Conservation (phyloP, 2,888 invertebrate genomes). For the Maniola hyperantus region DNA sequence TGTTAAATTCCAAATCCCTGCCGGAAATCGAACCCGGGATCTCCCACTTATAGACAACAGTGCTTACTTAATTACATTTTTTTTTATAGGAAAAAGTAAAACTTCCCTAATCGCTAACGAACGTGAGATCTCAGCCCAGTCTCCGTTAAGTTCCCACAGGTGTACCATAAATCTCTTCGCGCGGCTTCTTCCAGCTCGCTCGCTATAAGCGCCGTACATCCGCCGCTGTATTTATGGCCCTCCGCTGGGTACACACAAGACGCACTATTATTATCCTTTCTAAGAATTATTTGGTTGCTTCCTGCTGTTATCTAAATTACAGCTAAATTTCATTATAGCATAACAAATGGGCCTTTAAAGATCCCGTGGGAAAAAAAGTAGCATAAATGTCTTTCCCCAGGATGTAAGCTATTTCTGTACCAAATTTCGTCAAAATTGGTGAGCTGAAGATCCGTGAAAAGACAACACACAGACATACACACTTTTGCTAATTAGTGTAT, state of each 20-base stretch:
- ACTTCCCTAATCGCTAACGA: constrained; percentile 2
- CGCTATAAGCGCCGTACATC: constrained; percentile 30
- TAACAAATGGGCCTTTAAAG: no score
- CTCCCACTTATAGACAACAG: no score
- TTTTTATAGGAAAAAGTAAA: neutral
- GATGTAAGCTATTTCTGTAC: no score
- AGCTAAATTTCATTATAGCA: neutral
- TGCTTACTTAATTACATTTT: no score
- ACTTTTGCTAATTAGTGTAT: no score
- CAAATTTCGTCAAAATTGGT: no score
- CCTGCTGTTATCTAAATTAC: constrained; percentile 1
- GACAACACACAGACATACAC: no score
- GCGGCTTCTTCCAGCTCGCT: constrained; percentile 28
- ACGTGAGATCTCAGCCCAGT: constrained; percentile 7
- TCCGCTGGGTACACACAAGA: constrained; percentile 8
- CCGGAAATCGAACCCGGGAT: no score
- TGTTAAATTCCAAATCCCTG: no score
- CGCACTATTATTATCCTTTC: constrained; percentile 3
- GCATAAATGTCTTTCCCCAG: no score
- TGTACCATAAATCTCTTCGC: constrained; percentile 44
- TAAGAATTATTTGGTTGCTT: neutral
- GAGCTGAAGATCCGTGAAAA: no score
- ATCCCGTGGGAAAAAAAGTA: no score
- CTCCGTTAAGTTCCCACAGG: constrained; percentile 42
- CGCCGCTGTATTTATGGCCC: constrained; percentile 13